Percentiles rank a stretch among this genome's conserved stretches.
Evolutionary conservation across 1,140 invertebrate genomes (phyloP).

Genomic region (Hylaeus anthracinus): DNA sequence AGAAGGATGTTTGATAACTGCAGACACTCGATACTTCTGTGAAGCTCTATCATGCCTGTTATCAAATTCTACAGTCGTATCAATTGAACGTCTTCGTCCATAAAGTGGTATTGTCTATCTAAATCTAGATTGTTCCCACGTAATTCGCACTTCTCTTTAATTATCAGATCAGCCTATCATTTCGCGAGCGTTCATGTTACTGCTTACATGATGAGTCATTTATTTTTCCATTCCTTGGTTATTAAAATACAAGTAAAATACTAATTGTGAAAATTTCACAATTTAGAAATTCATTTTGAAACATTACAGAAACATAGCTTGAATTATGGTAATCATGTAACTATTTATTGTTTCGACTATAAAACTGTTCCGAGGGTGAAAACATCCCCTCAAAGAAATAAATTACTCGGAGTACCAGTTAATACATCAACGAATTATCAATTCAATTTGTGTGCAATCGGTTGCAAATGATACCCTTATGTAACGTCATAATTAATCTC

Average conservation of each 20-base stretch:
- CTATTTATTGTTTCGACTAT: too few species aligned
- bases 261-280: too few species aligned
- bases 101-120: slow-evolving; percentile 27
- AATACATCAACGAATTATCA: slow-evolving; percentile 13
- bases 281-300: too few species aligned
- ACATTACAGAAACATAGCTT: too few species aligned
- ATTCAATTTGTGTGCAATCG: slow-evolving; percentile 32
- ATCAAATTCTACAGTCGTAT: slow-evolving; percentile 54
- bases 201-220: too few species aligned
- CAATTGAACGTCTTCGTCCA: slow-evolving; percentile 33
- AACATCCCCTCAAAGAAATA: not conserved
- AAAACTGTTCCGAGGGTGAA: too few species aligned
- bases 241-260: too few species aligned
- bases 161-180: not conserved
- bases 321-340: too few species aligned
- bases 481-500: slow-evolving; percentile 25
- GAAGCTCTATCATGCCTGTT: slow-evolving; percentile 29
- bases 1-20: slow-evolving; percentile 28
- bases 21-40: slow-evolving; percentile 11
- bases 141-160: slow-evolving; percentile 3
- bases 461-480: slow-evolving; percentile 23
- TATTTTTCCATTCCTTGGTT: too few species aligned
- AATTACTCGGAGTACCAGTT: not conserved
- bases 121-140: slow-evolving; percentile 15
- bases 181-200: not conserved